Evolutionary conservation across 2,113 vertebrate species (phyloP), one percentile per base, ranked within the genome.

Genomic region (Lepus timidus): DNA sequence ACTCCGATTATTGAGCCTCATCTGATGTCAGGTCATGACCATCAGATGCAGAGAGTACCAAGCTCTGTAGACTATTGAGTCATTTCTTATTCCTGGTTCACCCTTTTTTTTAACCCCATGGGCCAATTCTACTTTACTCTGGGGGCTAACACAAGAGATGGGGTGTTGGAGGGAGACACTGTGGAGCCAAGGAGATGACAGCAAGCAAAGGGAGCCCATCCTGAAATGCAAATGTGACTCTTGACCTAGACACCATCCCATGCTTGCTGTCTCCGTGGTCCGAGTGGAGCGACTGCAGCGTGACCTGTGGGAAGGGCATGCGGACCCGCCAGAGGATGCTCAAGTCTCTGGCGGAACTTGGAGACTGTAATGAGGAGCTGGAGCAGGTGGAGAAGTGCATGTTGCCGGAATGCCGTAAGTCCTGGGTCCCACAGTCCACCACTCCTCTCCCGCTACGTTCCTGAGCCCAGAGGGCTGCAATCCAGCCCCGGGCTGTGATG

Each of bases 361-460:
- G 99, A 39, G 99, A 99, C 95, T 99, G 99, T 95, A 99, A 98
- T 0, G 99, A 99, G 96, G 99, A 99, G 16, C 98, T 99, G 96
- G 99, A 99, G n/a, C 99, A 99, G 97, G 98, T 98, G 97, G 99
- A 99, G 96, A 99, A 99, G 89, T 99, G 99, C 98, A 99, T 99
- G 99, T 97, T 99, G 52, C 99, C 99, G 0, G 99, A 99, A 73
- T 99, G 99, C 88, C 99, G 99, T 99, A 98, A 99, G 99, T 99
- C 79, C 52, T 22, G 44, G 44, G 1, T 19, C 85, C 82, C 0
- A 3, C 6, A 29, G 9, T 33, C 71, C 76, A 58, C 19, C 20
- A 2, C 23, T 23, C 29, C 52, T 22, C 36, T 25, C 29, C 33
- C 49, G 25, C 33, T n/a, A 33, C 6, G 11, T 6, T 55, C 62